A percentile compares a stretch with the other conserved stretches of the same genome.
These are phyloP conservation scores for Ceyx cyanopectus DNA, from an alignment of 2,113 vertebrate genomes.

Conservation along the genomic window DNA sequence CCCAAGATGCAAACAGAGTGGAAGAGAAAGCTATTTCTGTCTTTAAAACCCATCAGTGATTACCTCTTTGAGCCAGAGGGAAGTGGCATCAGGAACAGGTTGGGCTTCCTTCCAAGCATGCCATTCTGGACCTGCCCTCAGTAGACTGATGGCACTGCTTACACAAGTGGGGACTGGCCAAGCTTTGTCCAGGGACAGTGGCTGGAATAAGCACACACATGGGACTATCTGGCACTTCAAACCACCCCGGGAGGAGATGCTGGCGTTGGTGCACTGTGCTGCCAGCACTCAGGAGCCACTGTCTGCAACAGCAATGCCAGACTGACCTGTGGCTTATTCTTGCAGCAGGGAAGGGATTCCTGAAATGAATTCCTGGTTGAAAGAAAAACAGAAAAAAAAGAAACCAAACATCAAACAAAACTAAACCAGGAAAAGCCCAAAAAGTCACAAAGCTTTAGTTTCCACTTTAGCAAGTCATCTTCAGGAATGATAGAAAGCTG, in stretches of 20 bases:
- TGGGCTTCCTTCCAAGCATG: neutral
- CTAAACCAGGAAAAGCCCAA: neutral
- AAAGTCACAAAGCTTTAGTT: neutral
- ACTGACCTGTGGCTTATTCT: neutral
- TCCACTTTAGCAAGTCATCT: neutral
- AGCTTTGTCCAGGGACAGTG: fast-evolving
- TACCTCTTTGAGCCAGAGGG: neutral
- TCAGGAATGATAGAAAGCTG: neutral
- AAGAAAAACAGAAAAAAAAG: neutral
- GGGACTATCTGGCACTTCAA: neutral
- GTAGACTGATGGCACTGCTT: fast-evolving
- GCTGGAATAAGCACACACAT: neutral
- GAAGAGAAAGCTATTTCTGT: neutral
- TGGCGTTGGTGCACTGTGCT: fast-evolving
- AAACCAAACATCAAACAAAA: neutral
- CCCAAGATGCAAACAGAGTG: neutral
- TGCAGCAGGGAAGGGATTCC: neutral
- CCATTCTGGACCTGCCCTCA: neutral
- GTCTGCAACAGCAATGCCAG: fast-evolving
- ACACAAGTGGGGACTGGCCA: too few species aligned
- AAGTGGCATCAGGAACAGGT: neutral
- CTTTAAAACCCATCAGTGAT: neutral
- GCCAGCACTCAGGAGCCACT: neutral
- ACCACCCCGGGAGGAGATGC: neutral
- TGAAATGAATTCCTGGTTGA: neutral